Evolutionary conservation across 2,888 invertebrate genomes (phyloP).

Genomic region (Petrolisthes manimaculis): DNA sequence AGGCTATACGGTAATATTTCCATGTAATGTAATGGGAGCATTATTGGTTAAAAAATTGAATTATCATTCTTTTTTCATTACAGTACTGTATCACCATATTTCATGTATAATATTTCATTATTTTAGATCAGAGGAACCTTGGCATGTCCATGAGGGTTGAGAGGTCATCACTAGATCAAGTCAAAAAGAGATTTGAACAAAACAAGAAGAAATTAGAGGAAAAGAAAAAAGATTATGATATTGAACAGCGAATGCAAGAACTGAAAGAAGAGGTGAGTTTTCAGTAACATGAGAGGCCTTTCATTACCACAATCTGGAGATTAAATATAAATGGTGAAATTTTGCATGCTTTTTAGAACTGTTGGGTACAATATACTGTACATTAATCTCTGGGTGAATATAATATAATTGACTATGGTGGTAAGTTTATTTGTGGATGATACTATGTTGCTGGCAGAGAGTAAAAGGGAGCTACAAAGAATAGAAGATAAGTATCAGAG

Average conservation of each 20-base stretch:
- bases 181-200: constrained; percentile 89
- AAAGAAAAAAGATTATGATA: constrained; percentile 94
- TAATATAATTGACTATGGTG: no score
- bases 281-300: no score
- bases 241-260: constrained; percentile 90
- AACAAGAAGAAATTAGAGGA: constrained; percentile 96
- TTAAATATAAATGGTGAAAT: no score
- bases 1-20: neutral
- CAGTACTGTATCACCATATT: neutral
- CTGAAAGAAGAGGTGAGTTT: constrained; percentile 84
- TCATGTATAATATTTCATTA: neutral
- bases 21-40: neutral
- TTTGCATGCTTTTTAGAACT: no score
- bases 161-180: constrained; percentile 92
- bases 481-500: no score
- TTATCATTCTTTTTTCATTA: constrained; percentile 34
- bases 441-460: no score
- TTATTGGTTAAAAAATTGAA: neutral
- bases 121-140: constrained; percentile 90
- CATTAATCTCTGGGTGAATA: no score
- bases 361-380: no score
- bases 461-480: no score
- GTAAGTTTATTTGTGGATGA: no score
- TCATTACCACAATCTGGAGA: no score
- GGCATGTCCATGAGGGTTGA: constrained; percentile 99